Base-by-base conservation (phyloP, 2,113 vertebrate genomes). In the Marcusenius ussheri region DNA sequence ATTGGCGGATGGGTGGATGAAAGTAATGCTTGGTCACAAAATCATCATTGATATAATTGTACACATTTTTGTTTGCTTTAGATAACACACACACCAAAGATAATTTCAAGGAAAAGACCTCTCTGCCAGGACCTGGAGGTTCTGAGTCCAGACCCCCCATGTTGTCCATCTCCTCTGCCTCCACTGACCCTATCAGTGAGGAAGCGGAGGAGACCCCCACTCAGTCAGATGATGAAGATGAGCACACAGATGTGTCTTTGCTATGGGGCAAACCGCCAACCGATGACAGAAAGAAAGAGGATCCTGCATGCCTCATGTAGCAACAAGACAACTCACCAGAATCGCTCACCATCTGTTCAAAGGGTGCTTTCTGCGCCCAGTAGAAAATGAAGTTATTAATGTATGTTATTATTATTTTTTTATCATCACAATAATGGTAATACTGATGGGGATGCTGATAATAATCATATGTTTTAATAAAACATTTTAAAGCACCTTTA, bases 141-240 rank as follows among this genome's bases (percentile, higher is more conserved):
- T 91, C 91, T 0, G 96, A 97, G 89, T 94, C 94, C 45, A 96
- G 96, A 70, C 96, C 95, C 5, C 96, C 97, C 87, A 96, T 96
- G 90, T 97, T 95, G 0, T 98, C 97, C 6, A 97, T 96, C 0
- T 98, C 97, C 1, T 98, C 98, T 0, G 93, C 92, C 6, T 98
- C 97, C 89, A 97, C 95, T 21, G 96, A 96, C 93, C 93, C 51
- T 96, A 97, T 6, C 90, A 98, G 97, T 0, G 96, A 95, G 2
- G 95, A 94, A 0, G 97, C 97, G 49, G 94, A 91, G 0, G 96
- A 97, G 92, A 98, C 97, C 0, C 98, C 97, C 0, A 95, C 97
- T 93, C 97, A 98, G 93, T 98, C 97, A 0, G 98, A 98, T 2
- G 97, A 97, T 8, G 97, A 98, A 90, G 97, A 97, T 10, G 95